Percentiles rank a stretch among this genome's conserved stretches.
Conservation (phyloP, 2,888 invertebrate species). For the Allygus modestus region DNA sequence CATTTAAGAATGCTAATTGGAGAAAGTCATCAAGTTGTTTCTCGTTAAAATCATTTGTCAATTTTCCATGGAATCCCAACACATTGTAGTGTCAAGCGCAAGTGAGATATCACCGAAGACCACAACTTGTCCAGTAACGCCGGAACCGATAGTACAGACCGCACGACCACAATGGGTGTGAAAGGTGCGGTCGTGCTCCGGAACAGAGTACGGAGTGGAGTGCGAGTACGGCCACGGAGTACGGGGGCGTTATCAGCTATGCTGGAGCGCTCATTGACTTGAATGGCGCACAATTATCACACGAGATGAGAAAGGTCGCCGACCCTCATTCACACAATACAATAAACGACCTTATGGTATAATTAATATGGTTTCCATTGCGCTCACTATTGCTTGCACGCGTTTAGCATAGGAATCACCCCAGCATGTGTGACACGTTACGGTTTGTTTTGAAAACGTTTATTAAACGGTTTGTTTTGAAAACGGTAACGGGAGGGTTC, state of each 20-base stretch:
- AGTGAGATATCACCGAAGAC: neutral
- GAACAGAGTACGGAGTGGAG: slow-evolving; percentile 1
- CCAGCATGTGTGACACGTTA: neutral
- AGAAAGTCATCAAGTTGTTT: too few relatives aligned
- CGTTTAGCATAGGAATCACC: slow-evolving; percentile 13
- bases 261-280: slow-evolving; percentile 39
- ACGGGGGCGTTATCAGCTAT: slow-evolving; percentile 36
- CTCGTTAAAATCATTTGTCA: too few relatives aligned
- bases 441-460: too few relatives aligned
- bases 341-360: slow-evolving; percentile 63
- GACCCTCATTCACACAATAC: slow-evolving; percentile 62
- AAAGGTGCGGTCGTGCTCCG: neutral
- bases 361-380: slow-evolving; percentile 60
- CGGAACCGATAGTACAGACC: neutral
- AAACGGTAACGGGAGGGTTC: neutral
- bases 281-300: slow-evolving; percentile 59
- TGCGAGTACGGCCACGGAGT: slow-evolving; percentile 3
- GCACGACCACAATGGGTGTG: slow-evolving; percentile 46
- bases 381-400: slow-evolving; percentile 55
- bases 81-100: too few relatives aligned
- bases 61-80: too few relatives aligned
- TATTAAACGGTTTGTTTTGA: neutral
- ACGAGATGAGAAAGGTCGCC: slow-evolving; percentile 56
- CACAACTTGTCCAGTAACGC: neutral
- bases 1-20: too few relatives aligned